Base-by-base conservation (phyloP, 1,140 invertebrate genomes). In the Saxidomus purpurata region DNA sequence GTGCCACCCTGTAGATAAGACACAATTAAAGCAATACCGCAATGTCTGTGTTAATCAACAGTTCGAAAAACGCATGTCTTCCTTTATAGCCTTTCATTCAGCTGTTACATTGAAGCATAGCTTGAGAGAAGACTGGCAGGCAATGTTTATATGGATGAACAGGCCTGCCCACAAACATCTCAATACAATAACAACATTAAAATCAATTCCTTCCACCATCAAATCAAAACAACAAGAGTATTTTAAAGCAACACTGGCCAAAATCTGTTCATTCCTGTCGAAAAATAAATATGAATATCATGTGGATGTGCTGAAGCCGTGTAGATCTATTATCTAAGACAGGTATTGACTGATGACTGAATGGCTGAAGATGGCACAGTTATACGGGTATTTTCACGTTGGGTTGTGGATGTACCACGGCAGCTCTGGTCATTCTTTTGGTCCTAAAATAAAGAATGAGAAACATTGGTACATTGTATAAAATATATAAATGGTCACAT, bases 341-440 rank as follows among this genome's bases (percentile, higher is more conserved):
- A 8, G 36, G n/a, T 4, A 9, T 59, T 9, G 4, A 59, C 55
- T 59, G 55, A 59, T 59, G 55, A 59, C 55, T 71, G 1, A 71
- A 55, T 36, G 49, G 49, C 76, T 71, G 11, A 71, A n/a, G 34
- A 36, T 40, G 67, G 67, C 67, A 71, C 67, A 40, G 15, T 59
- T 82, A 89, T n/a, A 89, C 87, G 31, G 87, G 79, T 59, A 89
- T 89, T 59, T 89, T 89, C 47, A 89, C 87, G 49, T 55, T 89
- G 9, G 63, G 87, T 80, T 81, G 87, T 81, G 87, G 87, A 49
- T 89, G 77, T 6, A 82, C 87, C 25, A 89, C 87, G 11, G 85
- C 63, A 1, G 74, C 63, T 31, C 87, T 63, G 11, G 59, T 89
- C 79, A 89, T 82, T 89, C 87, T 89, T 89, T 89, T 89, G 87